Evolutionary conservation across 2,888 invertebrate species (phyloP).

Genomic region (Drosophila suboccidentalis): DNA sequence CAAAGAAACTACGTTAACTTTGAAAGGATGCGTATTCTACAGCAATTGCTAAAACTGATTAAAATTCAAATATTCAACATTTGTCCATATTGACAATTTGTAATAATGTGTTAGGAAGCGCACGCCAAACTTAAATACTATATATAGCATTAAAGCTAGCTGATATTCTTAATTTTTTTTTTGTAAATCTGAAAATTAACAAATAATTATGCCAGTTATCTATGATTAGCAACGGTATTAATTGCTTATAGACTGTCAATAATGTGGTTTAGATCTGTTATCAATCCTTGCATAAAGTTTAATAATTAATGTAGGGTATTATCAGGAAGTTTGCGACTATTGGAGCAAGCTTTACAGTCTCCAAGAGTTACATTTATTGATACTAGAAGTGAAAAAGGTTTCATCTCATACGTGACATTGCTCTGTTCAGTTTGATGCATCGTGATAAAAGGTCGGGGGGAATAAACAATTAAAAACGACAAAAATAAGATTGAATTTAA

Average conservation of each 20-base stretch:
- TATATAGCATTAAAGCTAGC: neutral
- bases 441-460: too few species aligned
- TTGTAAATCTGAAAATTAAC: neutral
- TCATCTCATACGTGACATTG: too few species aligned
- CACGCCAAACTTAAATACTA: slow-evolving; percentile 6
- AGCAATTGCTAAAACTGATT: slow-evolving; percentile 19
- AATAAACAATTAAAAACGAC: too few species aligned
- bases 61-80: neutral
- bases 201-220: neutral
- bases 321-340: too few species aligned
- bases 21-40: slow-evolving; percentile 31
- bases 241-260: neutral
- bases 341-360: too few species aligned
- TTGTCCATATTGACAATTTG: neutral
- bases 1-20: slow-evolving; percentile 41
- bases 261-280: neutral
- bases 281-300: neutral
- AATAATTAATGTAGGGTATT: too few species aligned
- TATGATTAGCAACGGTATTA: neutral
- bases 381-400: too few species aligned
- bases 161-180: neutral
- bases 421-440: too few species aligned
- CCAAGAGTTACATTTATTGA: too few species aligned
- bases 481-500: too few species aligned
- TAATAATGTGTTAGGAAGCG: neutral